Conservation (phyloP, 2,113 vertebrate species). For the Muntiacus muntjak region DNA sequence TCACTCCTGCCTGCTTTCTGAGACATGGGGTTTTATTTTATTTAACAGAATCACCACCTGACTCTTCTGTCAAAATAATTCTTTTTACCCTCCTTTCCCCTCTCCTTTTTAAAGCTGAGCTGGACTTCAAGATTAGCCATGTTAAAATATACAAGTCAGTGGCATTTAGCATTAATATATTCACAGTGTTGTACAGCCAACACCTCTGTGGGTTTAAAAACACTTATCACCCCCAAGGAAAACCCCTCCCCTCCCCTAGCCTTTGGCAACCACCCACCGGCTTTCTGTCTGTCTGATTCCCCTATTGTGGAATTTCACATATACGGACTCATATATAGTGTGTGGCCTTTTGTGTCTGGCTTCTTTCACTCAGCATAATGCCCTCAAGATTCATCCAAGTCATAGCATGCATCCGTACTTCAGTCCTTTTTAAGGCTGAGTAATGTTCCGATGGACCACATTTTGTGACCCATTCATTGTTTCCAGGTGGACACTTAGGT, state of each 20-base stretch:
- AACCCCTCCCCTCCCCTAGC: rapidly evolving
- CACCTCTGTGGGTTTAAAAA: neutral
- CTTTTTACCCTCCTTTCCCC: too few relatives aligned
- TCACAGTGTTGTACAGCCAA: rapidly evolving
- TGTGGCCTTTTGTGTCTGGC: neutral
- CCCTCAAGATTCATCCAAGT: neutral
- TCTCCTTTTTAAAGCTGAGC: neutral
- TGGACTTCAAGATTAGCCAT: neutral
- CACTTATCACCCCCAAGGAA: rapidly evolving
- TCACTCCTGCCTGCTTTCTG: rapidly evolving
- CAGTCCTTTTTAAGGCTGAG: neutral
- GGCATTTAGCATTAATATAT: rapidly evolving
- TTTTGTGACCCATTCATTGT: neutral
- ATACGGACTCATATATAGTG: rapidly evolving
- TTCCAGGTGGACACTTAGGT: neutral
- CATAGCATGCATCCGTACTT: rapidly evolving
- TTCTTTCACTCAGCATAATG: neutral
- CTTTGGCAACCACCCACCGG: too few relatives aligned
- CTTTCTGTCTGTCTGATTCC: neutral
- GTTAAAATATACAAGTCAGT: neutral
- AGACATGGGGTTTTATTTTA: neutral
- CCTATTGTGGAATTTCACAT: rapidly evolving
- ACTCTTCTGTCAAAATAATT: neutral
- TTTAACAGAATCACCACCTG: too few relatives aligned
- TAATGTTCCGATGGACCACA: neutral